phyloP scores from a whole-genome alignment of 2,113 vertebrate genomes.

The Hippopotamus amphibius region DNA sequence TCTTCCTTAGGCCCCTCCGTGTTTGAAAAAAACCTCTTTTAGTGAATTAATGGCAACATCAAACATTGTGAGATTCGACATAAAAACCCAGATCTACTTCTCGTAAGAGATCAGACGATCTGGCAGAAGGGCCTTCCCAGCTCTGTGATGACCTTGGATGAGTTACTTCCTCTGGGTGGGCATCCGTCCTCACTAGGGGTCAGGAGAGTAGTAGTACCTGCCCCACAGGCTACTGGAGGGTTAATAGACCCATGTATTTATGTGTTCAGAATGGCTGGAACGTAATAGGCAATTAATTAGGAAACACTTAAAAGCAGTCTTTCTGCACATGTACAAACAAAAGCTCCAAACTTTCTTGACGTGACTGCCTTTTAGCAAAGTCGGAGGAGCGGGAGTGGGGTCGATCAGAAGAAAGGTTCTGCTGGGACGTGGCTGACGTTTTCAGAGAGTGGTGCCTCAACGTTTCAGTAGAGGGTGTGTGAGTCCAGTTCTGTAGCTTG shows the following conservation, averaged over 20 bases:
- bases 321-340: rapidly evolving
- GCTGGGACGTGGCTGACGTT: background rate
- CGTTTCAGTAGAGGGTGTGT: rapidly evolving
- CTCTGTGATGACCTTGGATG: background rate
- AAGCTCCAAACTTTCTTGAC: background rate
- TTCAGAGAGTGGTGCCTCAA: background rate
- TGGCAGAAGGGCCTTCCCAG: background rate
- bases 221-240: background rate
- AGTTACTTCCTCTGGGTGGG: background rate
- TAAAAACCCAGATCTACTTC: background rate
- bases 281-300: background rate
- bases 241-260: background rate
- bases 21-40: background rate
- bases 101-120: background rate
- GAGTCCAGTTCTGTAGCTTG: background rate
- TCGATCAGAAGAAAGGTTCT: background rate
- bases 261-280: background rate
- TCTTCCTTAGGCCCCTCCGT: background rate
- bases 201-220: background rate
- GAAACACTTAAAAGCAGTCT: background rate
- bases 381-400: background rate
- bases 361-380: background rate
- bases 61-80: background rate
- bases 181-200: background rate
- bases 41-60: background rate